Percentiles rank a stretch among this genome's conserved stretches.
phyloP scores from a whole-genome alignment of 2,113 vertebrate species.

The Aramus guarauna region DNA sequence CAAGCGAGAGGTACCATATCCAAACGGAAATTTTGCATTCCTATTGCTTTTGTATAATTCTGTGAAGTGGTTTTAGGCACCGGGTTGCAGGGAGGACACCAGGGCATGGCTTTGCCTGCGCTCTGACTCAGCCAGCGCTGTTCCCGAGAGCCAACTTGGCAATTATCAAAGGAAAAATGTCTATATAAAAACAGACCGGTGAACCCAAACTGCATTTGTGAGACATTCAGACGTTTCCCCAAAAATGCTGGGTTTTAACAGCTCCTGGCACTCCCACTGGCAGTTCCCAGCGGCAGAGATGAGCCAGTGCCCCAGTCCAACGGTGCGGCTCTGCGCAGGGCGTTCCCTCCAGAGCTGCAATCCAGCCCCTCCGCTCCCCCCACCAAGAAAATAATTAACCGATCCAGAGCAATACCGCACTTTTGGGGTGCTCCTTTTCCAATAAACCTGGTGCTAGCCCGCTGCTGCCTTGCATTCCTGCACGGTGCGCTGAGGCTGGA shows the following conservation, averaged over 20 bases:
- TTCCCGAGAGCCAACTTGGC: rapidly evolving
- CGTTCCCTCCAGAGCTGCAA: neutral
- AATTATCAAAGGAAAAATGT: neutral
- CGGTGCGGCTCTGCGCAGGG: rapidly evolving
- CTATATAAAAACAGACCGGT: neutral
- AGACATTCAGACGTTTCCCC: neutral
- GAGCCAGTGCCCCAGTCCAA: neutral
- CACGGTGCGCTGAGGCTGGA: rapidly evolving
- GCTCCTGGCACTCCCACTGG: neutral
- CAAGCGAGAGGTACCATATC: constrained; percentile 82
- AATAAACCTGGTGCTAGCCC: rapidly evolving
- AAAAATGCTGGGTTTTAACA: neutral
- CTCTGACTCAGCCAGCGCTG: neutral
- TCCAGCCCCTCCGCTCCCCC: neutral
- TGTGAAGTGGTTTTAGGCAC: neutral
- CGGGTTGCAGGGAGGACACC: neutral
- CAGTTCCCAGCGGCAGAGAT: neutral
- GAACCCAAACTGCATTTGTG: neutral
- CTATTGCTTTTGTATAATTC: neutral
- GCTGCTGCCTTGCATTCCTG: neutral
- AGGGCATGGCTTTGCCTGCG: neutral
- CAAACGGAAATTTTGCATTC: neutral
- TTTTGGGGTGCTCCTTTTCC: neutral
- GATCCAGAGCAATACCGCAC: neutral
- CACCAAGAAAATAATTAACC: neutral